Evolutionary conservation across 2,113 vertebrate genomes (phyloP), one percentile per base, ranked within the genome.

Genomic region (Planiliza haematocheilus): DNA sequence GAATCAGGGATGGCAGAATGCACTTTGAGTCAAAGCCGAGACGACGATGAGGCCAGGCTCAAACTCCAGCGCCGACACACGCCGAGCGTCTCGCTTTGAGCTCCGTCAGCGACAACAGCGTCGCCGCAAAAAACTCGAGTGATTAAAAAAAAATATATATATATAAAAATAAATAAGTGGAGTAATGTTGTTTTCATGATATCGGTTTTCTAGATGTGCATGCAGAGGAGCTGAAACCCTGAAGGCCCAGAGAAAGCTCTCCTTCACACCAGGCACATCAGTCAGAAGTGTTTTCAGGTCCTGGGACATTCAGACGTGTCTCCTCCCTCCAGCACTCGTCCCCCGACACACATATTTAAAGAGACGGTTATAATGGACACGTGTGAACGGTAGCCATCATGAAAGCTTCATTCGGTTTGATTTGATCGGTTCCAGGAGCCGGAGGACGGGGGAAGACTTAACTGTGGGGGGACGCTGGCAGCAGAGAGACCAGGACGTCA

Each of bases 1-100:
- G 80, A 71, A 79, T 85, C 75, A 78, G 86, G 73, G 80, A 77
- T 52, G 82, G 60, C 58, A 74, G 79, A 39, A 85, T 51, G 81
- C 86, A 86, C 84, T 81, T 84, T 82, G 77, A 60, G 52, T 69
- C 48, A 37, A 66, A 78, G 46, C 48, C 43, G 49, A 36, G 71
- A 74, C 52, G 14, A 62, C 60, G 70, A 83, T 66, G 51, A 74
- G 39, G 52, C 20, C 0, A 50, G 73, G 61, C 78, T 83, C 42
- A 51, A 77, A n/a, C n/a, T n/a, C 59, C 39, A 4, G 37, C 13
- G 5, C 14, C 46, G 24, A 46, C 42, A 74, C 79, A 59, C 49
- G 10, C n/a, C 69, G 38, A 67, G 60, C 70, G 72, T 48, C 24
- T 6, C 0, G 43, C 58, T 71, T 52, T 10, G 2, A 55, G n/a